Conservation (phyloP, 2,797 vertebrate species). For the Myripristis jacobus region DNA sequence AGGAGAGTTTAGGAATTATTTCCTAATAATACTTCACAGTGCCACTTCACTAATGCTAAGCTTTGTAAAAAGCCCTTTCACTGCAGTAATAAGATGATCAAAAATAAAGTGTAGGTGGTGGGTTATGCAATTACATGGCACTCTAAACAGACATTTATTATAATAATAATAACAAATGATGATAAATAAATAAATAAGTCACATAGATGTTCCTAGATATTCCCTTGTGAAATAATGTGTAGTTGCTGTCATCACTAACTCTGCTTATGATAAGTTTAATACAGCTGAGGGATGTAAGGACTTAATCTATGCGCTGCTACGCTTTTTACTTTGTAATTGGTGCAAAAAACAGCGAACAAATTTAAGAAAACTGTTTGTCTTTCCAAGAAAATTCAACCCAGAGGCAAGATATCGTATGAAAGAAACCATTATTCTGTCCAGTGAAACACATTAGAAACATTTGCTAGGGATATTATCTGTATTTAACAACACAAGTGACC, state of each 20-base stretch:
- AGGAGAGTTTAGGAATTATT: conserved; percentile 18
- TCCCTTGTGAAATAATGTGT: no score
- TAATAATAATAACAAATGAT: no score
- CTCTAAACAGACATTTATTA: no score
- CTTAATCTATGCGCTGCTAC: no score
- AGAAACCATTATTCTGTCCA: conserved; percentile 40
- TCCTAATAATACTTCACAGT: conserved; percentile 10
- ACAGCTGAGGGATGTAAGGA: no score
- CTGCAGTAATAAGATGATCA: conserved; percentile 11
- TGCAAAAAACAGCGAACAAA: conserved; percentile 41
- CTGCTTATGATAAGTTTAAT: no score
- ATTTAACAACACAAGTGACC: conserved; percentile 9
- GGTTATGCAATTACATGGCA: no score
- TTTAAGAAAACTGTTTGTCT: conserved; percentile 48
- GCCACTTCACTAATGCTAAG: conserved; percentile 6
- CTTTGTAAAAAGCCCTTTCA: conserved; percentile 36
- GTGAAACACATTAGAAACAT: conserved; percentile 47
- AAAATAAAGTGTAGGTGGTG: background rate
- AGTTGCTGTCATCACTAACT: no score
- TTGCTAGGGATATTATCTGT: conserved; percentile 57
- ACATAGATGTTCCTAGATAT: no score
- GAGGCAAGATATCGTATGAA: conserved; percentile 35
- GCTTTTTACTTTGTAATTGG: background rate
- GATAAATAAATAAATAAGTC: no score
- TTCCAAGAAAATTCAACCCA: conserved; percentile 16